A percentile compares a stretch with the other conserved stretches of the same genome.
phyloP scores from a whole-genome alignment of 2,113 vertebrate species.

The Heterochromis multidens region DNA sequence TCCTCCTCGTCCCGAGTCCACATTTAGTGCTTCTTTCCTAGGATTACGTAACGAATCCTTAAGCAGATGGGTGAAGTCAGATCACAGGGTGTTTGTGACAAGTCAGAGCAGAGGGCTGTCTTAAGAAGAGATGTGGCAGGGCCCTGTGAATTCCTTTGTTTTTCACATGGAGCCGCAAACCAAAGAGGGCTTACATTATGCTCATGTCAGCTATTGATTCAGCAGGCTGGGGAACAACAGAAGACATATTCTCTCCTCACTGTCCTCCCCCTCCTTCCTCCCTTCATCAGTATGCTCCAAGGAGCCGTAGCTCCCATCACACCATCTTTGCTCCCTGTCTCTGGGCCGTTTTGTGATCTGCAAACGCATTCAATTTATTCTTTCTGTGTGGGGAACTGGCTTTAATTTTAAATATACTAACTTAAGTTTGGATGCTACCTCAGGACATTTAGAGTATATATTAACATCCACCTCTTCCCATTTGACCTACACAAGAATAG shows the following conservation, averaged over 20 bases:
- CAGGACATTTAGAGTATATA: not conserved
- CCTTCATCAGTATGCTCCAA: slow-evolving; percentile 60
- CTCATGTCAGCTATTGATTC: slow-evolving; percentile 69
- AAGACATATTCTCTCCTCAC: slow-evolving; percentile 57
- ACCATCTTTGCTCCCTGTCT: slow-evolving; percentile 55
- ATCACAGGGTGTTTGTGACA: slow-evolving; percentile 53
- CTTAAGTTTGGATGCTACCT: not conserved
- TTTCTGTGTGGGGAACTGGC: not conserved
- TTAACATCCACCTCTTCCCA: not conserved
- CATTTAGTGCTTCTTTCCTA: slow-evolving; percentile 22
- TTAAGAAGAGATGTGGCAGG: slow-evolving; percentile 26
- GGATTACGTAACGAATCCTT: slow-evolving; percentile 52
- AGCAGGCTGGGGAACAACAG: slow-evolving; percentile 53
- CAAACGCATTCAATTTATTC: not conserved
- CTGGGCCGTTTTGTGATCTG: slow-evolving; percentile 13
- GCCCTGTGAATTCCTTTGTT: slow-evolving; percentile 52
- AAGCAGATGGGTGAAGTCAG: slow-evolving; percentile 60
- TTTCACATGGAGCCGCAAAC: slow-evolving; percentile 16
- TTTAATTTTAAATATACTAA: not conserved
- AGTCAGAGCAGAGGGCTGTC: slow-evolving; percentile 20
- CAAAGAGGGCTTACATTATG: slow-evolving; percentile 54
- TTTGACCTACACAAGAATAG: not conserved
- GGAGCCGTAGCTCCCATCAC: slow-evolving; percentile 40
- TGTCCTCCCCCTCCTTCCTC: slow-evolving; percentile 18
- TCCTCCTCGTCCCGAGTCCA: slow-evolving; percentile 11